Evolutionary conservation across 2,888 invertebrate genomes (phyloP).

Genomic region (Malthinus seriepunctatus): DNA sequence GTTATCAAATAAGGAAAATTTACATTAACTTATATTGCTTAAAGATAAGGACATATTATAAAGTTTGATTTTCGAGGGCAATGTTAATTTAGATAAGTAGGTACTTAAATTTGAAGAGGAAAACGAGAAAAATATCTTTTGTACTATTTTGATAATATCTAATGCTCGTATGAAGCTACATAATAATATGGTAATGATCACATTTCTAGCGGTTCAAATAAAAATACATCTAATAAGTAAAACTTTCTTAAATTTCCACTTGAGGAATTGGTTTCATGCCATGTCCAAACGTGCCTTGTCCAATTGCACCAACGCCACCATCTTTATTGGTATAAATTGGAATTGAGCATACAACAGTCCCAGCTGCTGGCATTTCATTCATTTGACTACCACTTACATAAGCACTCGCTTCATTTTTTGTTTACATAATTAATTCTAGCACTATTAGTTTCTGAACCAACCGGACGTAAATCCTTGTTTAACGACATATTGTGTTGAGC

Average conservation of each 20-base stretch:
- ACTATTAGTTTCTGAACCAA: constrained; percentile 10
- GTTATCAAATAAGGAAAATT: too few species aligned
- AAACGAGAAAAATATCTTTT: too few species aligned
- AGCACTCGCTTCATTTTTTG: constrained; percentile 10
- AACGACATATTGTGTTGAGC: constrained; percentile 10
- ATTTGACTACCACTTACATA: constrained; percentile 7
- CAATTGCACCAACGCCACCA: constrained; percentile 1
- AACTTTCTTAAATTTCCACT: constrained; percentile 7
- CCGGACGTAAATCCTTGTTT: constrained; percentile 8
- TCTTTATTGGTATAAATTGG: constrained; percentile 4
- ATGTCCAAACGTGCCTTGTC: constrained; percentile 1
- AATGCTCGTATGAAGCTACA: too few species aligned
- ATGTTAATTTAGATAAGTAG: too few species aligned
- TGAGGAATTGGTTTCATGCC: neutral
- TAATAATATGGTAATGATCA: too few species aligned
- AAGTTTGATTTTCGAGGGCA: too few species aligned
- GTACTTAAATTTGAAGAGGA: too few species aligned
- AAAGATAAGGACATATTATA: too few species aligned
- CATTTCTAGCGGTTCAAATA: too few species aligned
- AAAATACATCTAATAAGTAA: neutral
- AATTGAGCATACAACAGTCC: constrained; percentile 11
- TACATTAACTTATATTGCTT: too few species aligned
- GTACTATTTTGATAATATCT: too few species aligned
- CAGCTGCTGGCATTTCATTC: constrained; percentile 4
- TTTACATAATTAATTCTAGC: constrained; percentile 8